Base-by-base conservation (phyloP, 2,113 vertebrate species). In the Epinephelus moara region DNA sequence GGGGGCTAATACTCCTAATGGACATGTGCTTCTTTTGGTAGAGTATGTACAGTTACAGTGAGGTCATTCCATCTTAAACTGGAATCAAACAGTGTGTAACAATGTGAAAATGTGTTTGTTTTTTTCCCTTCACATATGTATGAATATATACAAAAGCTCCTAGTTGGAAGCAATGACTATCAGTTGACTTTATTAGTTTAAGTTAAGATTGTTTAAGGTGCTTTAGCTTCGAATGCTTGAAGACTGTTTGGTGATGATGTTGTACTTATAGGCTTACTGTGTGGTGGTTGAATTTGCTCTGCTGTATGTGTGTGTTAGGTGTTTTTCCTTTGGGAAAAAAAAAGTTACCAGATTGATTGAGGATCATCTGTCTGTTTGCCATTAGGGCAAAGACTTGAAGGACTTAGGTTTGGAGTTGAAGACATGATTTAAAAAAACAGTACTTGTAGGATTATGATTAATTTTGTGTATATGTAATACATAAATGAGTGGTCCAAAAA, bases 201-300 rank as follows among this genome's bases (percentile, higher is more conserved):
- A 30, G 56, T 80, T 64, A 17, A 64, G 40, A 45, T 50, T 11
- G 25, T 77, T 78, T 55, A 37, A 47, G 18, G 18, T 76, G 71
- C 70, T 67, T 83, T 57, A 76, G 70, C 79, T 85, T 75, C 3
- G 53, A 72, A 68, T 60, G 85, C 79, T 75, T 78, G 81, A 72
- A 80, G 49, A 69, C 67, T 78, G 71, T 74, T 78, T 85, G 69
- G 80, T 85, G 62, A 56, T 77, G 55, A 73, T 85, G 75, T 78
- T 72, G 79, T 90, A 30, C 78, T 71, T 47, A 80, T 78, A 75
- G 75, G 76, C 75, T 88, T 83, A n/a, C 53, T 75, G 42, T 88
- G 59, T 77, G 77, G 64, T 83, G 84, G 21, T 87, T 86, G 27
- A 63, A 71, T 76, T 70, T 78, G 81, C 69, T 84, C 83, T 85